Conservation (phyloP, 2,113 vertebrate species). For the Siniperca knerii region DNA sequence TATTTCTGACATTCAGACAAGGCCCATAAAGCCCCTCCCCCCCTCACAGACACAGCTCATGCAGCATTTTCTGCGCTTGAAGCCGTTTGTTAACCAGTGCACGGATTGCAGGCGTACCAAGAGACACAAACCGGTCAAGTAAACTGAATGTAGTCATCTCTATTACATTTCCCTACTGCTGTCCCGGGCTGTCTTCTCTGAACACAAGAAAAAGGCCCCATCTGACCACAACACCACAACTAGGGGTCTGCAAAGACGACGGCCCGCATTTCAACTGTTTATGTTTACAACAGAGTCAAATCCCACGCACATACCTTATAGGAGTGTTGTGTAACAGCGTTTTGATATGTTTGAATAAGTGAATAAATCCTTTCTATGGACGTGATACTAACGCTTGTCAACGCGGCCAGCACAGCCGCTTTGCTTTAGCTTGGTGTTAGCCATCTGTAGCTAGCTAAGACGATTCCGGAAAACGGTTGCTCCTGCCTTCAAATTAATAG, state of each 20-base stretch:
- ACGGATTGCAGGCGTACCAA: accelerated
- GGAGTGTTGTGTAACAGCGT: background rate
- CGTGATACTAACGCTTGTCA: slow-evolving; percentile 3
- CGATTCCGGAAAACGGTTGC: slow-evolving; percentile 12
- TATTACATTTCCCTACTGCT: background rate
- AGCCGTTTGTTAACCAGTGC: accelerated
- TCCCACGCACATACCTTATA: slow-evolving; percentile 25
- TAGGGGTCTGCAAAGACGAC: slow-evolving; percentile 41
- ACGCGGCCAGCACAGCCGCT: slow-evolving; percentile 32
- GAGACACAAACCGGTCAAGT: accelerated
- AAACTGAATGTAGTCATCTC: accelerated
- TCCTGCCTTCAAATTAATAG: slow-evolving; percentile 58
- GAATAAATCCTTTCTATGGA: background rate
- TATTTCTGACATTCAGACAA: slow-evolving; percentile 8
- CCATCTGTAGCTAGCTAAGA: background rate
- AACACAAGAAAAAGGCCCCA: slow-evolving; percentile 59
- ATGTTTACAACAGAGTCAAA: slow-evolving; percentile 7
- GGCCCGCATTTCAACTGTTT: slow-evolving; percentile 28
- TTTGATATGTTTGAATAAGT: background rate
- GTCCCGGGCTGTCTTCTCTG: background rate
- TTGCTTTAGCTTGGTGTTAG: slow-evolving; percentile 47
- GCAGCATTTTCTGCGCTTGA: background rate
- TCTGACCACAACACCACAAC: slow-evolving; percentile 28
- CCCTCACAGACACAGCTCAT: slow-evolving; percentile 25
- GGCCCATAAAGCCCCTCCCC: slow-evolving; percentile 60